Conservation (phyloP, 2,113 vertebrate genomes). For the Callorhinus ursinus region DNA sequence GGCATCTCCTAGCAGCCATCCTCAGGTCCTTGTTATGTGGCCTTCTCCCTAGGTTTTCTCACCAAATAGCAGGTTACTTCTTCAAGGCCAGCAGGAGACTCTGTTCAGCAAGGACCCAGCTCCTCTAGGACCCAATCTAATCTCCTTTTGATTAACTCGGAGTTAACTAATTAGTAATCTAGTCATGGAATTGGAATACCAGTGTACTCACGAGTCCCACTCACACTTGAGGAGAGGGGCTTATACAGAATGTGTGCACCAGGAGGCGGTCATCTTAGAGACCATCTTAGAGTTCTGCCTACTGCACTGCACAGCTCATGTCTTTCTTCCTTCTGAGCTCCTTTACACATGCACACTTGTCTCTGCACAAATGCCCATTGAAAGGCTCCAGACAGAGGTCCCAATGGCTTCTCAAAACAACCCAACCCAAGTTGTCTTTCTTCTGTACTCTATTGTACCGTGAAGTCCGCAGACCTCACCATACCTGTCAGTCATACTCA, state of each 20-base stretch:
- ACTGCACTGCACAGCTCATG: too few relatives aligned
- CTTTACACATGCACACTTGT: not conserved
- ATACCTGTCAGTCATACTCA: too few relatives aligned
- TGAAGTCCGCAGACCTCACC: not conserved
- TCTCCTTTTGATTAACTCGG: not conserved
- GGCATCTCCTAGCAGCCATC: not conserved
- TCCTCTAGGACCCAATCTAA: not conserved
- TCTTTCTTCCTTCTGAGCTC: not conserved
- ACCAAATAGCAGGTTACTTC: not conserved
- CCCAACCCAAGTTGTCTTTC: not conserved
- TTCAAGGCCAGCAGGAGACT: not conserved
- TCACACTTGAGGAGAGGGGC: not conserved
- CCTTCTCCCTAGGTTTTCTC: not conserved
- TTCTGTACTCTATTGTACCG: not conserved
- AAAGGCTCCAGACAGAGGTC: not conserved
- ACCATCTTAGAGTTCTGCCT: not conserved
- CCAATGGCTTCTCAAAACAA: not conserved
- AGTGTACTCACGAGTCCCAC: not conserved
- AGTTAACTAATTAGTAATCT: not conserved
- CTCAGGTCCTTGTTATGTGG: fast-evolving
- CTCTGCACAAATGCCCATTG: not conserved
- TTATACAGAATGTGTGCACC: too few relatives aligned
- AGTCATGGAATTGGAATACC: not conserved
- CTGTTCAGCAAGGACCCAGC: not conserved
- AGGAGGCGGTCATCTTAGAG: not conserved